Conservation (phyloP, 2,797 vertebrate species). For the Sebastes paucispinis region DNA sequence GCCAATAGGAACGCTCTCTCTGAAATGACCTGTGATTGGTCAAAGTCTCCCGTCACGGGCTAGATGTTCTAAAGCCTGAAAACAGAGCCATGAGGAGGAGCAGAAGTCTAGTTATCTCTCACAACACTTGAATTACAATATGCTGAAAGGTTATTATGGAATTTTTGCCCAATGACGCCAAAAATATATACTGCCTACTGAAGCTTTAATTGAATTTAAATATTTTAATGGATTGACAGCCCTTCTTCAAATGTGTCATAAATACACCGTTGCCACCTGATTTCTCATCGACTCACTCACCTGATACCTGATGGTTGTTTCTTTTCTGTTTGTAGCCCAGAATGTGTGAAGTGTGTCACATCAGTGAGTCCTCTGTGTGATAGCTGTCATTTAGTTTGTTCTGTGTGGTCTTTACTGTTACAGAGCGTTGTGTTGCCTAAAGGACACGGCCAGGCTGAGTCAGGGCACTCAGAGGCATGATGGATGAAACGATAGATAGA, state of each 20-base stretch:
- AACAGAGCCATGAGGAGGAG: too few species aligned
- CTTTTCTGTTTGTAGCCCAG: too few species aligned
- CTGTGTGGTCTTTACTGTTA: background rate
- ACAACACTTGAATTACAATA: too few species aligned
- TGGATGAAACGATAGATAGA: background rate
- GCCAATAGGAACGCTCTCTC: too few species aligned
- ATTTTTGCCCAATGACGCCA: too few species aligned
- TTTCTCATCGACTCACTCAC: background rate
- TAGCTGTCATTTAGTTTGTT: background rate
- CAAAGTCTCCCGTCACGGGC: too few species aligned
- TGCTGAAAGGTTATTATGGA: too few species aligned
- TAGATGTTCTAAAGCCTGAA: too few species aligned
- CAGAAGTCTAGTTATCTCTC: too few species aligned
- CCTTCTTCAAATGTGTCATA: background rate
- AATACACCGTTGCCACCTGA: background rate
- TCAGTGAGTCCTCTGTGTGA: background rate
- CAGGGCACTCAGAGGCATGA: background rate
- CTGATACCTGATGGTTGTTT: background rate
- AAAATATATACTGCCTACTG: too few species aligned
- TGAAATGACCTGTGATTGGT: too few species aligned
- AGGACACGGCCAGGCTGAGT: background rate
- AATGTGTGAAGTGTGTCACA: background rate
- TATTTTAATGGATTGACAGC: too few species aligned
- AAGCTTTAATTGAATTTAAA: rapidly evolving
- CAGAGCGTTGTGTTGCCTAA: background rate